These are phyloP conservation scores for Elegia similella DNA, from an alignment of 2,888 invertebrate genomes.

Conservation along the genomic window DNA sequence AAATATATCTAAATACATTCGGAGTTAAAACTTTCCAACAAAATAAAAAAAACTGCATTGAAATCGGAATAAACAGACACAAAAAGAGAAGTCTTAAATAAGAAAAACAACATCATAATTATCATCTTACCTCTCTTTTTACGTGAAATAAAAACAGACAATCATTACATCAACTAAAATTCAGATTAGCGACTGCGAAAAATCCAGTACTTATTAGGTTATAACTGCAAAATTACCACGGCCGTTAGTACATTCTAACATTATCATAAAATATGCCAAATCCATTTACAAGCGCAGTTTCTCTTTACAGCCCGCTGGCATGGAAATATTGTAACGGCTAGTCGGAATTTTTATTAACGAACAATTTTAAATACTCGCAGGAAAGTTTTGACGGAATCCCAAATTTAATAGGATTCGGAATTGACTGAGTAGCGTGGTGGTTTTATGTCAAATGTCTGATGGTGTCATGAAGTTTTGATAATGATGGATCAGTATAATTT, in stretches of 20 bases:
- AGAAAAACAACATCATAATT: too few relatives aligned
- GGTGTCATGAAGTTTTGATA: neutral
- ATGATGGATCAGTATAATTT: neutral
- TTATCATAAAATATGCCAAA: slow-evolving; percentile 64
- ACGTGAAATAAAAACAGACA: too few relatives aligned
- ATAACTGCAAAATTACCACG: slow-evolving; percentile 34
- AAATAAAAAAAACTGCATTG: too few relatives aligned
- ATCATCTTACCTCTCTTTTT: too few relatives aligned
- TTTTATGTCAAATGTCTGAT: neutral
- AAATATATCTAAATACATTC: too few relatives aligned
- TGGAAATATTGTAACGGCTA: slow-evolving; percentile 61
- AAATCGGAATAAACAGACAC: too few relatives aligned
- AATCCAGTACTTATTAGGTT: neutral
- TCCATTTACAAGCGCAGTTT: slow-evolving; percentile 62
- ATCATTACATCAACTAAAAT: too few relatives aligned
- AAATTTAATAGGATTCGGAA: slow-evolving; percentile 10
- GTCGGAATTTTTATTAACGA: slow-evolving; percentile 50
- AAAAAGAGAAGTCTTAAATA: too few relatives aligned
- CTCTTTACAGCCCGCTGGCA: slow-evolving; percentile 56
- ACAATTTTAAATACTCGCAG: slow-evolving; percentile 38
- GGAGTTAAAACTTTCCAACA: too few relatives aligned
- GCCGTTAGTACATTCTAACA: slow-evolving; percentile 53
- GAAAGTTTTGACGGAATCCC: slow-evolving; percentile 38
- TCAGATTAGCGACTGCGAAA: too few relatives aligned
- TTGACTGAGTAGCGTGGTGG: neutral